Base-by-base conservation (phyloP, 2,888 invertebrate genomes). In the Frankliniella intonsa region DNA sequence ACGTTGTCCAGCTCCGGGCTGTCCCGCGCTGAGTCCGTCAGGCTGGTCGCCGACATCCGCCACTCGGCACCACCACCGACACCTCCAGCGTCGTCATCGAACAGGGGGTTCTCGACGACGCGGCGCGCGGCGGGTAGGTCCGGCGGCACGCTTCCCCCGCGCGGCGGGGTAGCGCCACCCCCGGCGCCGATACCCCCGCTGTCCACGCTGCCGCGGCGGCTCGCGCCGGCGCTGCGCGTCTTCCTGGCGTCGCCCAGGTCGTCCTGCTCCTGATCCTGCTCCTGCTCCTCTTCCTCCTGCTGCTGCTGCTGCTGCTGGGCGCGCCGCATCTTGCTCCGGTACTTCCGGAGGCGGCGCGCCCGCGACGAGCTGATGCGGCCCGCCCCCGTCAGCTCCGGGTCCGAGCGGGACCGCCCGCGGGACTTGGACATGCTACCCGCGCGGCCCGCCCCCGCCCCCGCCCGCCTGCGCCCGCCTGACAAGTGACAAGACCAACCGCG, bases 241-340 rank as follows among this genome's bases (percentile, higher is more conserved):
- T 10, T 25, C 25, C 12, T 25, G 69, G 22, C 69, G 22, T 22
- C 69, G n/a, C 8, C 69, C 9, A 22, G 8, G 22, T 22, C n/a
- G 22, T 11, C 69, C 69, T 69, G 22, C 25, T 22, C 69, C 22
- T 22, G 69, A 5, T 11, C 69, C 69, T 69, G 22, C 25, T 22
- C 69, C 22, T 22, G 69, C 69, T 7, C n/a, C 11, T 19, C 14
- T 0, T 14, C 55, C 10, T 25, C 25, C 22, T 9, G 25, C 25
- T 25, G 22, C 69, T 25, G 69, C 25, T 12, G 25, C 69, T 22
- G 69, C 69, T 76, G 22, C 25, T 76, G 69, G 11, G 69, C 69
- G 69, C 69, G 69, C 69, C 69, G 69, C 69, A 76, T 76, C 69
- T 76, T 76, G 69, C 22, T 25, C 69, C 69, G 9, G 69, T 76